These are phyloP conservation scores for Epinephelus coioides DNA, from an alignment of 2,797 vertebrate species.

Conservation along the genomic window DNA sequence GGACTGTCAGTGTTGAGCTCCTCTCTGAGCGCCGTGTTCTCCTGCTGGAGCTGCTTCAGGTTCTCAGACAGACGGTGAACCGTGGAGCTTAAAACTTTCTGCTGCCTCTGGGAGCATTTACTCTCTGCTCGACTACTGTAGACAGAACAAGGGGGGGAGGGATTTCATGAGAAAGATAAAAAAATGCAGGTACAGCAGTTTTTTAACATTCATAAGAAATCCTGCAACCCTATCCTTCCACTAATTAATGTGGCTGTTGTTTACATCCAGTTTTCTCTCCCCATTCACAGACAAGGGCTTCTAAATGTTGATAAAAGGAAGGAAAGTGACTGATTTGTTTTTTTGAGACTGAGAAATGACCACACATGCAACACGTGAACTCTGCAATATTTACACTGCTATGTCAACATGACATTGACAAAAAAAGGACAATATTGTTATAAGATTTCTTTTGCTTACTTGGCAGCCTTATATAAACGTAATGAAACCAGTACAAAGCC, in stretches of 20 bases:
- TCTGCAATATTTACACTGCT: not conserved
- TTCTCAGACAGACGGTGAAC: conserved; percentile 88
- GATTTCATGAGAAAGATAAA: not conserved
- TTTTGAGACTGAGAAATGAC: not conserved
- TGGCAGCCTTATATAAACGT: conserved; percentile 3
- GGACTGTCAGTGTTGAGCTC: conserved; percentile 87
- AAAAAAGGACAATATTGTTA: not conserved
- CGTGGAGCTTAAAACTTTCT: conserved; percentile 87
- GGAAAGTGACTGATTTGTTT: not conserved
- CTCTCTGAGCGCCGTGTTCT: conserved; percentile 88
- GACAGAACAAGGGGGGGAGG: not conserved
- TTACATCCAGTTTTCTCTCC: not conserved
- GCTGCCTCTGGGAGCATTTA: conserved; percentile 85
- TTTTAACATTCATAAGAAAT: not conserved
- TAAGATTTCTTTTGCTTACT: not conserved
- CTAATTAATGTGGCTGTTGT: not conserved
- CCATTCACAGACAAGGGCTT: too few relatives aligned
- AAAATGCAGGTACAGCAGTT: not conserved
- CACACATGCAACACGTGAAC: too few relatives aligned
- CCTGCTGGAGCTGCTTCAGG: conserved; percentile 89
- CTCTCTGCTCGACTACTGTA: conserved; percentile 83
- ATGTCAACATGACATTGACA: not conserved
- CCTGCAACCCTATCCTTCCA: not conserved
- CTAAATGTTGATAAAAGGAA: not conserved
- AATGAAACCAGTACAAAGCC: not conserved